A percentile compares a stretch with the other conserved stretches of the same genome.
Evolutionary conservation across 2,888 invertebrate species (phyloP).

Genomic region (Danaus chrysippus): DNA sequence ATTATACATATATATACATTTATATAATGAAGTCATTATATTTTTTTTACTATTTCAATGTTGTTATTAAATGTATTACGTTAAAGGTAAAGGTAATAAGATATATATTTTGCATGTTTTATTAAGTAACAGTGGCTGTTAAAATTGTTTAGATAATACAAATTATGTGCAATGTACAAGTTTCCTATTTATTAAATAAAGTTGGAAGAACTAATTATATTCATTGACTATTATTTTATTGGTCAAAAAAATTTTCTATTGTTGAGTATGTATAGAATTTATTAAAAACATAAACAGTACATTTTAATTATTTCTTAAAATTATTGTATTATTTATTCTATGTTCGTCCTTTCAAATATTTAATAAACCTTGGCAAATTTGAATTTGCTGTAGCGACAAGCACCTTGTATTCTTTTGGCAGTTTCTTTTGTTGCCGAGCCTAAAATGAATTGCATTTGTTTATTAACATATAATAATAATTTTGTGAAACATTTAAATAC

Average conservation of each 20-base stretch:
- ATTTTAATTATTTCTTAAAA: slow-evolving; percentile 20
- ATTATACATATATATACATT: too few relatives aligned
- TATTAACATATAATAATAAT: not conserved
- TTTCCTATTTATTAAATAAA: slow-evolving; percentile 47
- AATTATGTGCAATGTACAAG: slow-evolving; percentile 39
- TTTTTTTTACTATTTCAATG: too few relatives aligned
- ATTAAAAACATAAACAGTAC: slow-evolving; percentile 22
- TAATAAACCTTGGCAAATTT: slow-evolving; percentile 85
- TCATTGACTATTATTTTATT: slow-evolving; percentile 24
- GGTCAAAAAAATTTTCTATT: slow-evolving; percentile 18
- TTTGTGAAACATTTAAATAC: too few relatives aligned
- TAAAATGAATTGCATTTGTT: slow-evolving; percentile 47
- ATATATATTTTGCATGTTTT: not conserved
- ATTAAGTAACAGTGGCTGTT: slow-evolving; percentile 1
- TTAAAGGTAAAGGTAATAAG: too few relatives aligned
- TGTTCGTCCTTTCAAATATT: slow-evolving; percentile 80
- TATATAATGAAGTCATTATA: too few relatives aligned
- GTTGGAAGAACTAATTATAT: slow-evolving; percentile 30
- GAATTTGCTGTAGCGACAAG: slow-evolving; percentile 84
- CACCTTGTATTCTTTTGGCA: slow-evolving; percentile 82
- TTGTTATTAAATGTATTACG: too few relatives aligned
- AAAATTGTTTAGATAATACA: not conserved
- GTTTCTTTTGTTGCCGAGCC: slow-evolving; percentile 82
- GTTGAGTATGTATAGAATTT: slow-evolving; percentile 17
- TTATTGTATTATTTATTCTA: slow-evolving; percentile 43